Conservation (phyloP, 1,140 invertebrate species). For the Papilio glaucus region DNA sequence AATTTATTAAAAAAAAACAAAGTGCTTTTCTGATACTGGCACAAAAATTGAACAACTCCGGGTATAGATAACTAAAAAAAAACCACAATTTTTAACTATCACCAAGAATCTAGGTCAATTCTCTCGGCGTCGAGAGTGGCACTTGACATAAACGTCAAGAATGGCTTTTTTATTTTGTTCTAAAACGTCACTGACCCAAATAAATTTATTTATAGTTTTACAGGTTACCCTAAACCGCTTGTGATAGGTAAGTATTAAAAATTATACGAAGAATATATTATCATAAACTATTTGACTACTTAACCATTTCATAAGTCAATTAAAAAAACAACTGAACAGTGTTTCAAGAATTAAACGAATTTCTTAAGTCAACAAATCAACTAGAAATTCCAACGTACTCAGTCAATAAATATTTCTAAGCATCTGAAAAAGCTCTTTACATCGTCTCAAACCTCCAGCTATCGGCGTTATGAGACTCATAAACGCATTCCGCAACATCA, state of each 20-base stretch:
- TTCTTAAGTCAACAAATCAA: not conserved
- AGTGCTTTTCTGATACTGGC: not conserved
- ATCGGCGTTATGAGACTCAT: constrained; percentile 4
- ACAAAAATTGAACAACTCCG: constrained; percentile 7
- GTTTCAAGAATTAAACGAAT: too few species aligned
- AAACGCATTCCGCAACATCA: constrained; percentile 6
- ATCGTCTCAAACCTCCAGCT: not conserved
- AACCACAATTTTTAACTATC: constrained; percentile 31
- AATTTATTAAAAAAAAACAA: constrained; percentile 2
- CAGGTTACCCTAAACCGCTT: not conserved
- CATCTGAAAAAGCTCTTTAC: not conserved
- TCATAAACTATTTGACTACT: not conserved
- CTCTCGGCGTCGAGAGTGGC: constrained; percentile 18
- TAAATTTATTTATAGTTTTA: constrained; percentile 25
- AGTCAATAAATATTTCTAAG: not conserved
- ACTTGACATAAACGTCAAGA: constrained; percentile 30
- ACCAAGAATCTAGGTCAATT: constrained; percentile 29
- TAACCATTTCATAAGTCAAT: too few species aligned
- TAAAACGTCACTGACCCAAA: constrained; percentile 20
- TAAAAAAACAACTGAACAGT: too few species aligned
- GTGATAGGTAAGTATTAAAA: not conserved
- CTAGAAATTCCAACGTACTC: not conserved
- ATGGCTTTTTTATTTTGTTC: constrained; percentile 25
- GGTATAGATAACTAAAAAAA: constrained; percentile 27
- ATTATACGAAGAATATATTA: not conserved